Percentiles rank a stretch among this genome's conserved stretches.
These are phyloP conservation scores for Macrophya alboannulata DNA, from an alignment of 2,888 invertebrate species.

Conservation along the genomic window DNA sequence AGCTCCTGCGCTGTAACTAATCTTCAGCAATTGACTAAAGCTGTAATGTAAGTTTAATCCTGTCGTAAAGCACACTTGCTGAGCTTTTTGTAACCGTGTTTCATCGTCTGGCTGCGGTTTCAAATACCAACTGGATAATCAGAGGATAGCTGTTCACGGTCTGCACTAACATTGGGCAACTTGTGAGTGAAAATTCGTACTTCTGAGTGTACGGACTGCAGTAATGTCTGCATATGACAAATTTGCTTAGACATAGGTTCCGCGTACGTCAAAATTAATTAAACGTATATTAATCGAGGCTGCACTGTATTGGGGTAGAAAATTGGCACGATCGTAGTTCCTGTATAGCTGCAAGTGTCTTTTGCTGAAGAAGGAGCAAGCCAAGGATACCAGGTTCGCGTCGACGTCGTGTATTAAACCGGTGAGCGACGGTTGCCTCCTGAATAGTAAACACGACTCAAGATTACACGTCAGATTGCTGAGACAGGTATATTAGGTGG, in stretches of 20 bases:
- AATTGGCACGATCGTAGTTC: not conserved
- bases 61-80: not conserved
- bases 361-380: not conserved
- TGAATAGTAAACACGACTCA: constrained; percentile 56
- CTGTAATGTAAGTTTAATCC: not conserved
- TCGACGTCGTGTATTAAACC: constrained; percentile 38
- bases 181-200: not conserved
- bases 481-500: constrained; percentile 55
- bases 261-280: not conserved
- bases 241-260: too few species aligned
- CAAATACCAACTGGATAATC: too few species aligned
- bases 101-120: not conserved
- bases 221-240: not conserved
- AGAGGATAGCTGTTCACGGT: too few species aligned
- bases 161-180: too few species aligned
- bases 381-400: not conserved
- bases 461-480: constrained; percentile 56
- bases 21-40: too few species aligned
- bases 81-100: not conserved
- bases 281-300: not conserved
- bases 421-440: constrained; percentile 52
- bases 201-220: not conserved
- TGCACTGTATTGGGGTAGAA: not conserved
- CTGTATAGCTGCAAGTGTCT: not conserved
- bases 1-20: too few species aligned